Percentiles rank a stretch among this genome's conserved stretches.
Conservation (phyloP, 1,140 invertebrate species). For the Anastrepha ludens region DNA sequence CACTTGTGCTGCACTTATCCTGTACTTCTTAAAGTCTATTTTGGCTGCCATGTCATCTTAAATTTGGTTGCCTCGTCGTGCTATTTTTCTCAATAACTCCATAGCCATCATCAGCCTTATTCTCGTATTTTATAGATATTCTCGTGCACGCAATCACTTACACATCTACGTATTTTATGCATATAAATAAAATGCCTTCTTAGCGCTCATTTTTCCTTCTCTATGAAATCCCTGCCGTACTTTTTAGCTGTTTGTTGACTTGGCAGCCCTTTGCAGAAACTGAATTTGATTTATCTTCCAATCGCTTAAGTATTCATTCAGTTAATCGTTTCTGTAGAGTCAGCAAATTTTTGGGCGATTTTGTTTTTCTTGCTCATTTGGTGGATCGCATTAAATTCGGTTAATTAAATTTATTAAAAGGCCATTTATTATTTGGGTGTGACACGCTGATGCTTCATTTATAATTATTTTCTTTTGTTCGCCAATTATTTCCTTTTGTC, state of each 20-base stretch:
- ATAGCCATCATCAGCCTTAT: slow-evolving; percentile 3
- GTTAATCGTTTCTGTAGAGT: background rate
- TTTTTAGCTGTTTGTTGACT: slow-evolving; percentile 31
- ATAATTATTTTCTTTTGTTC: slow-evolving; percentile 27
- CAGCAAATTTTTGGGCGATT: background rate
- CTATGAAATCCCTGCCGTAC: background rate
- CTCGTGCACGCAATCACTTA: background rate
- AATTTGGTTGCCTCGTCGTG: background rate
- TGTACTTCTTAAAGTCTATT: slow-evolving; percentile 10
- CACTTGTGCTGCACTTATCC: background rate
- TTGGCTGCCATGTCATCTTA: background rate
- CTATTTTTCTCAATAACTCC: background rate
- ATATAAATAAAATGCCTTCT: background rate
- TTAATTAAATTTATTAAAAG: slow-evolving; percentile 41
- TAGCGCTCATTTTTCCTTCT: background rate
- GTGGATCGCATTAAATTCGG: background rate
- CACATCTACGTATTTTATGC: background rate
- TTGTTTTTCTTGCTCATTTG: background rate
- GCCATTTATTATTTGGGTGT: slow-evolving; percentile 6
- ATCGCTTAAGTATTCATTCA: slow-evolving; percentile 14
- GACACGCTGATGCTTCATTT: background rate
- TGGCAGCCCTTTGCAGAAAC: slow-evolving; percentile 32
- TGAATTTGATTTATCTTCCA: slow-evolving; percentile 47
- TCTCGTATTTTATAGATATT: background rate
- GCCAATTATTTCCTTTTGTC: background rate